phyloP scores from a whole-genome alignment of 2,113 vertebrate genomes.

The Trogon surrucura region DNA sequence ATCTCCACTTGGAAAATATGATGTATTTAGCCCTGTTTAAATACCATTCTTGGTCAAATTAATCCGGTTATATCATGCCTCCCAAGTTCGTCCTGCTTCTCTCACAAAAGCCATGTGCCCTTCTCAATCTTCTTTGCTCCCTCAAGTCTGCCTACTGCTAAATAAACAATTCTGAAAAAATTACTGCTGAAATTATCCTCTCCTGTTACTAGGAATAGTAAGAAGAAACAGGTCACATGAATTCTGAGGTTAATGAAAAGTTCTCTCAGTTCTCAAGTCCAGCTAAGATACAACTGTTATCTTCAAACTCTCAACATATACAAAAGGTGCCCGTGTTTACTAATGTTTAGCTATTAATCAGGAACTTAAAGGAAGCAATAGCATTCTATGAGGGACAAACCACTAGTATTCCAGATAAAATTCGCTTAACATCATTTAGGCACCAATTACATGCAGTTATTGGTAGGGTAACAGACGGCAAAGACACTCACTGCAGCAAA shows the following conservation, averaged over 20 bases:
- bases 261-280: not conserved
- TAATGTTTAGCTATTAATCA: not conserved
- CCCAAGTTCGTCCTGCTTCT: not conserved
- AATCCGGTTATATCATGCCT: not conserved
- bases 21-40: not conserved
- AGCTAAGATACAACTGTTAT: not conserved
- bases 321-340: not conserved
- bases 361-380: not conserved
- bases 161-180: not conserved
- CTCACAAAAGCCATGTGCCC: not conserved
- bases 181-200: not conserved
- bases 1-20: not conserved
- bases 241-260: not conserved
- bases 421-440: not conserved
- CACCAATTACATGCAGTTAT: not conserved
- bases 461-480: not conserved
- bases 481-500: not conserved
- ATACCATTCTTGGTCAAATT: not conserved
- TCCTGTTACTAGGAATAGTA: not conserved
- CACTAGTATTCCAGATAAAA: not conserved
- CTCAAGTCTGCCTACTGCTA: not conserved
- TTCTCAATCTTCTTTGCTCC: not conserved
- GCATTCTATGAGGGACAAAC: not conserved
- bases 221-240: not conserved
- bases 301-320: not conserved